A percentile compares a stretch with the other conserved stretches of the same genome.
phyloP scores from a whole-genome alignment of 2,888 invertebrate species.

The Cheilosia variabilis region DNA sequence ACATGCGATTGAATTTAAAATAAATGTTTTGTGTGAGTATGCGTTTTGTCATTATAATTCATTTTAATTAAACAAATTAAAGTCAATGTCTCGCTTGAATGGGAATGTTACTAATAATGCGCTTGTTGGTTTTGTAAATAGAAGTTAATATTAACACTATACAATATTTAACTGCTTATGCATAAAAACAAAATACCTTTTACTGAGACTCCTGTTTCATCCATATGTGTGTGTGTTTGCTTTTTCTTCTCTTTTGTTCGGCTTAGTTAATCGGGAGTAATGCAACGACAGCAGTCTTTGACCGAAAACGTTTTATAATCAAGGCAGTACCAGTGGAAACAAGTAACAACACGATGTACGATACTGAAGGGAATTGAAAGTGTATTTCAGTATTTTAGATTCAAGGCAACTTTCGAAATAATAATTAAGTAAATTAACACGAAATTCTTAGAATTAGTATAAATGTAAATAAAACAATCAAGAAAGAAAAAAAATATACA shows the following conservation, averaged over 20 bases:
- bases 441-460: constrained; percentile 50
- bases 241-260: constrained; percentile 31
- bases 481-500: constrained; percentile 15
- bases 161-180: constrained; percentile 25
- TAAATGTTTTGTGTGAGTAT: constrained; percentile 71
- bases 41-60: constrained; percentile 43
- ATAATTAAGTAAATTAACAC: constrained; percentile 53
- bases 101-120: constrained; percentile 64
- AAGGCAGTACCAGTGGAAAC: constrained; percentile 81
- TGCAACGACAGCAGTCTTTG: constrained; percentile 70
- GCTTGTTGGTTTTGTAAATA: constrained; percentile 66
- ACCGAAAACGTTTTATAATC: constrained; percentile 81
- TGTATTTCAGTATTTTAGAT: constrained; percentile 28
- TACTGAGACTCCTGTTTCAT: constrained; percentile 45
- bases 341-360: constrained; percentile 81
- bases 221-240: constrained; percentile 42
- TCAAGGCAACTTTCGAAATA: constrained; percentile 67
- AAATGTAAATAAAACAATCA: constrained; percentile 52
- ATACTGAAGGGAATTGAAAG: constrained; percentile 61
- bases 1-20: constrained; percentile 55
- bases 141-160: constrained; percentile 74
- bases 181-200: constrained; percentile 55
- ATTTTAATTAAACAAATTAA: constrained; percentile 22
- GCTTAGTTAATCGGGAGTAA: constrained; percentile 12
- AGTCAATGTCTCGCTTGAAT: constrained; percentile 45